Evolutionary conservation across 2,113 vertebrate genomes (phyloP).

Genomic region (Sceloporus undulatus): DNA sequence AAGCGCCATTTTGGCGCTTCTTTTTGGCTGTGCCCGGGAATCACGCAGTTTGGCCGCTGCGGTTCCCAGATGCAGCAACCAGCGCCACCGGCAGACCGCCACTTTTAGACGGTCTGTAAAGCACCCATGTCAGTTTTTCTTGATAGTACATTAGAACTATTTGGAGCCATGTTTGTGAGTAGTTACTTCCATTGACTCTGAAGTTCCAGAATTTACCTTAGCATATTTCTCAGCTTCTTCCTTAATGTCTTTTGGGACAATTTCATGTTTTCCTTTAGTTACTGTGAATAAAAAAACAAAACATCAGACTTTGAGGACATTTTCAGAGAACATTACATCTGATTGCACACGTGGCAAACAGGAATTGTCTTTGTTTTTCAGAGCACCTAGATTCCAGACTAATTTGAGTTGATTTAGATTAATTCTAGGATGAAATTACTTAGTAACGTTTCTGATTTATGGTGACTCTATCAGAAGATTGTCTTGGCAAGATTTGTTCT

Average conservation of each 20-base stretch:
- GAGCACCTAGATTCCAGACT: background rate
- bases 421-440: too few species aligned
- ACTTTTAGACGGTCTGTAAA: too few species aligned
- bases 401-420: too few species aligned
- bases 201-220: constrained; percentile 82
- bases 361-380: background rate
- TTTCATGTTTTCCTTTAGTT: constrained; percentile 94
- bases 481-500: too few species aligned
- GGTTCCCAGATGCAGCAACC: too few species aligned
- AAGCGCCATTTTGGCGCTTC: too few species aligned
- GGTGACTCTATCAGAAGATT: too few species aligned
- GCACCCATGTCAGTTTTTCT: background rate
- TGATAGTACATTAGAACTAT: background rate
- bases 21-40: too few species aligned
- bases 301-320: background rate
- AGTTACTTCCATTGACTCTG: background rate
- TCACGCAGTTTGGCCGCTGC: too few species aligned
- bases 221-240: constrained; percentile 99
- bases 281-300: constrained; percentile 76
- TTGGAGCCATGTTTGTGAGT: background rate
- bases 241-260: constrained; percentile 94
- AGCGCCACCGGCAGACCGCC: too few species aligned
- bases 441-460: too few species aligned
- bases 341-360: background rate
- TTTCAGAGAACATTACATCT: background rate